Conservation (phyloP, 2,888 invertebrate species). For the Strigamia transsilvanica region DNA sequence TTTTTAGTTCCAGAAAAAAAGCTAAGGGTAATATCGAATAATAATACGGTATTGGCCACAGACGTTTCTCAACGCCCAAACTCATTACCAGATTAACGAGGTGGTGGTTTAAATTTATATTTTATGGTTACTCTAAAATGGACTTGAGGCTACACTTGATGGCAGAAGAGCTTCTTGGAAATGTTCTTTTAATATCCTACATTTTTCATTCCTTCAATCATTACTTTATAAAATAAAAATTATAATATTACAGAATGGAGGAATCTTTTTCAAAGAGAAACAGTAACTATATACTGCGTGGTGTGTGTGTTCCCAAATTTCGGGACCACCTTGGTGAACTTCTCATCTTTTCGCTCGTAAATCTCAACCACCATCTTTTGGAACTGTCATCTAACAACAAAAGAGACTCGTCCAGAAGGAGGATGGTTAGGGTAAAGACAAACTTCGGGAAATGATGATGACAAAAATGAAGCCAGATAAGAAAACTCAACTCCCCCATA, state of each 20-base stretch:
- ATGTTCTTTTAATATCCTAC: constrained; percentile 5
- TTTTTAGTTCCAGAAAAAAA: background rate
- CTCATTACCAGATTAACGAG: constrained; percentile 47
- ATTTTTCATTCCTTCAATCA: background rate
- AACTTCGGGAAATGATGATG: constrained; percentile 39
- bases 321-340: constrained; percentile 34
- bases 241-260: background rate
- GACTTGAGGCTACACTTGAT: constrained; percentile 45
- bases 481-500: constrained; percentile 49
- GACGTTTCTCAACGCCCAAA: constrained; percentile 36
- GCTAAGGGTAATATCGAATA: background rate
- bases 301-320: background rate
- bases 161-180: constrained; percentile 10
- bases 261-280: background rate
- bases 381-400: constrained; percentile 23
- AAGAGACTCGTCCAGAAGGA: constrained; percentile 43
- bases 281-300: background rate
- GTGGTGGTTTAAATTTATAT: constrained; percentile 47
- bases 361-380: constrained; percentile 44
- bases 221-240: background rate
- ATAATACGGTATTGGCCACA: background rate
- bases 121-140: constrained; percentile 47
- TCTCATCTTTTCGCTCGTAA: constrained; percentile 23
- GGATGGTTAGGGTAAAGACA: constrained; percentile 36
- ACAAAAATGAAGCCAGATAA: constrained; percentile 46